A percentile compares a stretch with the other conserved stretches of the same genome.
These are phyloP conservation scores for Anoplolepis gracilipes DNA, from an alignment of 1,140 invertebrate genomes.

Conservation along the genomic window DNA sequence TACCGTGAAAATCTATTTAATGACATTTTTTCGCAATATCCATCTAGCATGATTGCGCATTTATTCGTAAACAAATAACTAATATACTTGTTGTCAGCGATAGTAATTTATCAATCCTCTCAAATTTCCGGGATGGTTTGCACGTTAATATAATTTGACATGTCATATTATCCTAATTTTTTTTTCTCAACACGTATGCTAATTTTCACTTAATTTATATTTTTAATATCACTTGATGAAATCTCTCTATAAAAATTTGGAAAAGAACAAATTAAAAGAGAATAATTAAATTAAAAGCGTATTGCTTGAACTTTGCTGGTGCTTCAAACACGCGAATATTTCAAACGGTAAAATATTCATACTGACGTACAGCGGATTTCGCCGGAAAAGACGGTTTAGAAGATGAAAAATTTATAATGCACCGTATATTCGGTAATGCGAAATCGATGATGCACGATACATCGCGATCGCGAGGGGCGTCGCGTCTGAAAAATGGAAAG, in stretches of 20 bases:
- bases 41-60: no score
- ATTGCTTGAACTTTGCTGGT: background rate
- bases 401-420: conserved; percentile 59
- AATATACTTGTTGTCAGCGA: background rate
- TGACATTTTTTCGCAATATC: background rate
- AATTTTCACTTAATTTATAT: background rate
- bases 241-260: background rate
- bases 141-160: background rate
- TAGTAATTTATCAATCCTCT: background rate
- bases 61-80: background rate
- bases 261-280: background rate
- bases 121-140: background rate
- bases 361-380: conserved; percentile 14
- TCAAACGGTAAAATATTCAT: conserved; percentile 36
- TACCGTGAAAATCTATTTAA: background rate
- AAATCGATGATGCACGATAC: conserved; percentile 51
- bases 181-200: background rate
- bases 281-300: conserved; percentile 3
- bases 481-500: conserved; percentile 49
- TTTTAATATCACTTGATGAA: background rate
- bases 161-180: background rate
- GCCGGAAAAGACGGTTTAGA: background rate
- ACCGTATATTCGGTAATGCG: conserved; percentile 51
- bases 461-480: conserved; percentile 17
- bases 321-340: conserved; percentile 3